A percentile compares a stretch with the other conserved stretches of the same genome.
Evolutionary conservation across 2,113 vertebrate genomes (phyloP).

Genomic region (Eudyptes chrysolophus): DNA sequence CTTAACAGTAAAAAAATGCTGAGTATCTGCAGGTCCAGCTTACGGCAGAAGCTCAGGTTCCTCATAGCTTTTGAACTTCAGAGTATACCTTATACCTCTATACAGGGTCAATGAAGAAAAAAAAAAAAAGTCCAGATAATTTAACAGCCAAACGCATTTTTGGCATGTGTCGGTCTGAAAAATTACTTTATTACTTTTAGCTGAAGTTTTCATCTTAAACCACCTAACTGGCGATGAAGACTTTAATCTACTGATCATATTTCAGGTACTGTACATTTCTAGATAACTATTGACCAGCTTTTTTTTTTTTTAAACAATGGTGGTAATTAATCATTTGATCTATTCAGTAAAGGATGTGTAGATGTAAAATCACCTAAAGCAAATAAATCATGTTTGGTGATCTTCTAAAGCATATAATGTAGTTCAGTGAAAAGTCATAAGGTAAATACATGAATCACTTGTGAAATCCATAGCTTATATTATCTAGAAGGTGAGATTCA

Average conservation of each 20-base stretch:
- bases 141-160: background rate
- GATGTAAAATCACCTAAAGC: background rate
- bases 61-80: background rate
- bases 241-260: background rate
- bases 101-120: background rate
- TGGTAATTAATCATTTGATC: background rate
- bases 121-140: background rate
- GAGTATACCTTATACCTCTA: background rate
- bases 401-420: background rate
- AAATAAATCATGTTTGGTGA: background rate
- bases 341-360: background rate
- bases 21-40: background rate
- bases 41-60: background rate
- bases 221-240: background rate
- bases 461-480: background rate
- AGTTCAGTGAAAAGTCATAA: background rate
- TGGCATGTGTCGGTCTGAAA: background rate
- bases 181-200: background rate
- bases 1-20: background rate
- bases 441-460: background rate
- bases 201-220: background rate
- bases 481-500: background rate
- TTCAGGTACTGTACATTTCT: background rate
- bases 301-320: background rate
- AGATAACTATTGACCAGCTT: fast-evolving